phyloP scores from a whole-genome alignment of 1,140 invertebrate genomes.

The Pseudomyrmex pallidus region DNA sequence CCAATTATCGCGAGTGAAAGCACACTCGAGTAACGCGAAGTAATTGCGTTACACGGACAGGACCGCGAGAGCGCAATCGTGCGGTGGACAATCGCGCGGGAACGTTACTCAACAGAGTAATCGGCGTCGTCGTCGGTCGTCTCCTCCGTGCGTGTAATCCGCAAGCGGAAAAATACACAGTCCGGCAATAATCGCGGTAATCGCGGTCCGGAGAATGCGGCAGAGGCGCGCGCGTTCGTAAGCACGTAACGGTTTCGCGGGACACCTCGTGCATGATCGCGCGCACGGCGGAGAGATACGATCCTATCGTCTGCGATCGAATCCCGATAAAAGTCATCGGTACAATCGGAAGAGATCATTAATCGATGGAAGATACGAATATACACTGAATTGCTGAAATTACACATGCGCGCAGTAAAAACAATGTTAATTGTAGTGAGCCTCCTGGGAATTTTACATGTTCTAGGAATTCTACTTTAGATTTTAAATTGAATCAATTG shows the following conservation, averaged over 20 bases:
- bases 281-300: constrained; percentile 5
- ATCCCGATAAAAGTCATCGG: constrained; percentile 1
- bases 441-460: too few species aligned
- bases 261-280: constrained; percentile 35
- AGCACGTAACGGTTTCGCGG: constrained; percentile 56
- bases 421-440: too few species aligned
- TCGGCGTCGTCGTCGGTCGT: neutral
- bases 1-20: constrained; percentile 62
- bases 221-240: constrained; percentile 40
- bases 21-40: constrained; percentile 60
- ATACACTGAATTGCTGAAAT: too few species aligned
- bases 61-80: constrained; percentile 41
- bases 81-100: constrained; percentile 49
- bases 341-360: neutral
- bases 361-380: neutral
- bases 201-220: constrained; percentile 53
- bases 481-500: too few species aligned
- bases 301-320: constrained; percentile 14
- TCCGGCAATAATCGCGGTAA: constrained; percentile 61
- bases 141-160: constrained; percentile 1
- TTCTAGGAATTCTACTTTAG: too few species aligned
- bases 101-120: constrained; percentile 57
- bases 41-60: constrained; percentile 57
- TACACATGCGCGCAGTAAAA: too few species aligned
- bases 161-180: constrained; percentile 34